Evolutionary conservation across 2,113 vertebrate genomes (phyloP).

Genomic region (Sturnira hondurensis): DNA sequence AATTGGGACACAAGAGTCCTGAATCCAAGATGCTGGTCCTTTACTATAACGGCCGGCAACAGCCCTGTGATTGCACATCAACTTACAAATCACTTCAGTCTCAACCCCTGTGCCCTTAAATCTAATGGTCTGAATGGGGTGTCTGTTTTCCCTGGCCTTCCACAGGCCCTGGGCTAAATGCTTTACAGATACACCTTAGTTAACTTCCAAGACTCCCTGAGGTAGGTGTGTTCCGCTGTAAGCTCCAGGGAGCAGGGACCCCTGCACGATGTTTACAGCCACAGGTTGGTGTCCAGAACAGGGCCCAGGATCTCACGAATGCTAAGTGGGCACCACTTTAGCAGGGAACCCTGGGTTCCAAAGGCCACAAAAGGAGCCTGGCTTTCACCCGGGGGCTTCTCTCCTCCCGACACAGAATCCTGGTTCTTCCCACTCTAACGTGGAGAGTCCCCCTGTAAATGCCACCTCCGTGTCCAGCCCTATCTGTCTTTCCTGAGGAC

Average conservation of each 20-base stretch:
- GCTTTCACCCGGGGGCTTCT: background rate
- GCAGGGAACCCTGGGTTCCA: background rate
- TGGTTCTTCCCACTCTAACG: background rate
- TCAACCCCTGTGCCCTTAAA: accelerated
- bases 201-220: accelerated
- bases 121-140: accelerated
- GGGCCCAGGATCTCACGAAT: accelerated
- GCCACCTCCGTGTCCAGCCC: background rate
- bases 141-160: background rate
- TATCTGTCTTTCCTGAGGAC: accelerated
- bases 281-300: accelerated
- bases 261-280: accelerated
- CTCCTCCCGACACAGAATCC: background rate
- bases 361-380: background rate
- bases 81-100: accelerated
- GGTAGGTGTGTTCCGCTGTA: accelerated
- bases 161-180: background rate
- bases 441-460: background rate
- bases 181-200: no score
- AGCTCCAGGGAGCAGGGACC: background rate
- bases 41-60: background rate
- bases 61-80: background rate
- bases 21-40: background rate
- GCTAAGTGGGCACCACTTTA: accelerated
- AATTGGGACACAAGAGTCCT: no score